These are phyloP conservation scores for Kryptolebias ocellatus DNA, from an alignment of 2,797 vertebrate genomes.

Conservation along the genomic window DNA sequence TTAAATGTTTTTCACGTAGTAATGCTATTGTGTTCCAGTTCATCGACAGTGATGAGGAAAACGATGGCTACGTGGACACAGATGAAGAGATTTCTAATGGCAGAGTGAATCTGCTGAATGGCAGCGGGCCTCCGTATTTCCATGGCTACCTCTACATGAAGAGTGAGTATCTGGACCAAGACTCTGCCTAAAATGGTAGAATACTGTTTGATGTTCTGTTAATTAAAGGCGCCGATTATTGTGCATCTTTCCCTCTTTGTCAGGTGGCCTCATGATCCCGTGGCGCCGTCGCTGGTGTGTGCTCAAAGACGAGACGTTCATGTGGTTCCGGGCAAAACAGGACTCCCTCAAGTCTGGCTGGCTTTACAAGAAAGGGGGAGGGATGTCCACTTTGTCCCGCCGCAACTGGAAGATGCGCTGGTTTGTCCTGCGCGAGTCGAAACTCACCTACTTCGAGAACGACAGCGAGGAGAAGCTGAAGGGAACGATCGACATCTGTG, in stretches of 20 bases:
- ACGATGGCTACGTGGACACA: constrained; percentile 91
- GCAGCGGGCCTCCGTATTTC: constrained; percentile 90
- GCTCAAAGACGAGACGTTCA: constrained; percentile 92
- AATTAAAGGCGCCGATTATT: not conserved
- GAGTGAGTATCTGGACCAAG: constrained; percentile 75
- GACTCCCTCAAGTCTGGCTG: constrained; percentile 91
- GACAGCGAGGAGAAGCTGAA: constrained; percentile 92
- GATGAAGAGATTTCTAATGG: constrained; percentile 91
- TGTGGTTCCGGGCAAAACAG: constrained; percentile 96
- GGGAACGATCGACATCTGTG: constrained; percentile 88
- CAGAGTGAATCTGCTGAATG: constrained; percentile 85
- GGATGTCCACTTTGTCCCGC: constrained; percentile 90
- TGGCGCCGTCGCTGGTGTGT: constrained; percentile 94
- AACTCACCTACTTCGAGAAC: constrained; percentile 93
- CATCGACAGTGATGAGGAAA: constrained; percentile 91
- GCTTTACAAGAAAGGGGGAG: constrained; percentile 94
- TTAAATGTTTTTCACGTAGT: not conserved
- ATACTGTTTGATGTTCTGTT: not conserved
- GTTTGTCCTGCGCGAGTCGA: constrained; percentile 90
- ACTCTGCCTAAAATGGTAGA: constrained; percentile 25
- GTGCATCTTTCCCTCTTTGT: not conserved
- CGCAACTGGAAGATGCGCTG: constrained; percentile 96
- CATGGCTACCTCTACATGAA: constrained; percentile 97
- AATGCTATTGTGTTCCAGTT: constrained; percentile 76
- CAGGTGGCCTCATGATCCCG: constrained; percentile 92